These are phyloP conservation scores for Athalia circularis DNA, from an alignment of 2,888 invertebrate species.

Conservation along the genomic window DNA sequence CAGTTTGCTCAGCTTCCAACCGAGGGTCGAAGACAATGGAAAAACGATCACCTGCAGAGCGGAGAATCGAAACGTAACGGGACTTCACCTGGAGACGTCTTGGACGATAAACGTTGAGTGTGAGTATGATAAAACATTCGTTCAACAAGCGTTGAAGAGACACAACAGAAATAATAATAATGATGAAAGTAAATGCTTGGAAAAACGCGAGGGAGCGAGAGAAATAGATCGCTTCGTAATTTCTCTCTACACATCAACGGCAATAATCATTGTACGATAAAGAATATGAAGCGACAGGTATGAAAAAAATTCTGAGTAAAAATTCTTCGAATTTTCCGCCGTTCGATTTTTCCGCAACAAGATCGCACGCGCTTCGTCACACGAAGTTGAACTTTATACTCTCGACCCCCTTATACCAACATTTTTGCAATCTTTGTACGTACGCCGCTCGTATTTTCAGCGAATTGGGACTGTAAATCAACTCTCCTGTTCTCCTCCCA, in stretches of 20 bases:
- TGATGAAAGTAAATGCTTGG: too few species aligned
- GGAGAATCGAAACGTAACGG: slow-evolving; percentile 93
- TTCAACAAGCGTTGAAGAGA: slow-evolving; percentile 9
- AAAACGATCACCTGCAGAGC: slow-evolving; percentile 92
- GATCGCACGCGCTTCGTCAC: too few species aligned
- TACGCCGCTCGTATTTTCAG: slow-evolving; percentile 32
- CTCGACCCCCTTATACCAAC: slow-evolving; percentile 43
- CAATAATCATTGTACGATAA: too few species aligned
- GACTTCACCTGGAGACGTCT: slow-evolving; percentile 87
- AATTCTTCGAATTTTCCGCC: too few species aligned
- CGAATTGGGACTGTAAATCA: slow-evolving; percentile 16
- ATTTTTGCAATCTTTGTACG: slow-evolving; percentile 47
- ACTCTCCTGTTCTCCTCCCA: slow-evolving; percentile 46
- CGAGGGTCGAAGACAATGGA: slow-evolving; percentile 92
- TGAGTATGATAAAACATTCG: slow-evolving; percentile 77
- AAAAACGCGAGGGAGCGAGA: too few species aligned
- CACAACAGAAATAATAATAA: slow-evolving; percentile 32
- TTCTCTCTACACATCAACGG: too few species aligned
- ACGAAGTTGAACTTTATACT: too few species aligned
- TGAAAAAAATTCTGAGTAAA: too few species aligned
- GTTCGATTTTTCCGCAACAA: too few species aligned
- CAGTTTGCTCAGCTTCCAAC: slow-evolving; percentile 91
- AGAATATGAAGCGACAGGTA: too few species aligned
- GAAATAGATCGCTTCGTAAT: too few species aligned
- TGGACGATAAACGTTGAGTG: slow-evolving; percentile 94